Base-by-base conservation (phyloP, 2,888 invertebrate genomes). In the Lobophora halterata region DNA sequence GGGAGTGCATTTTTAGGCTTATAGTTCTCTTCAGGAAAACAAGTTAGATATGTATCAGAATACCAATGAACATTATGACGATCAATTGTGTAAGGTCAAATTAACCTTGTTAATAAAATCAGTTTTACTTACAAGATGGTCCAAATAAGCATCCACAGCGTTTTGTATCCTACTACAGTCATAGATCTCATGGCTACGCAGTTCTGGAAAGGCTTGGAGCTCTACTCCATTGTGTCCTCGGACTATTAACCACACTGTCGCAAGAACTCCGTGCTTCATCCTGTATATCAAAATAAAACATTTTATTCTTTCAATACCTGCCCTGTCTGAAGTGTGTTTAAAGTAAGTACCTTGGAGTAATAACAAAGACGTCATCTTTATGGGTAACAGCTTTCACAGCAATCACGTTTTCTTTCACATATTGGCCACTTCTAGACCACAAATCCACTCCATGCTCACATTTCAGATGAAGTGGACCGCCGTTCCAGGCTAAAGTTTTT, bases 161-260 rank as follows among this genome's bases (percentile, higher is more conserved):
- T 91, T 93, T 58, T 94, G 93, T 8, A 94, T 73, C 0, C 89
- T 89, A 16, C 88, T 79, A 60, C 89, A 92, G 73, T 90, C 91
- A 37, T 89, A 91, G 50, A 90, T 89, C 55, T 91, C 90, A 61
- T 93, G 93, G 34, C 89, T 74, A 1, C 88, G 79, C 86, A 92
- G 88, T 52, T 88, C 90, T 13, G 90, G 94, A 82, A 86, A 93
- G 0, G 94, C 92, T 37, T 75, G 68, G 1, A 80, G 58, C 34
- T 78, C 71, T 0, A 71, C 46, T 1, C 68, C 65, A 1, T 52
- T 50, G 4, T 61, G 62, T 2, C 58, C 69, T 1, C 53, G 62
- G 11, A 73, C 52, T 9, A 80, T 44, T 20, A 62, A 32, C 35
- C 92, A 93, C 9, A 94, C 71, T 0, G 93, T 92, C 6, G 91